Base-by-base conservation (phyloP, 2,888 invertebrate species). In the Steinernema hermaphroditum region DNA sequence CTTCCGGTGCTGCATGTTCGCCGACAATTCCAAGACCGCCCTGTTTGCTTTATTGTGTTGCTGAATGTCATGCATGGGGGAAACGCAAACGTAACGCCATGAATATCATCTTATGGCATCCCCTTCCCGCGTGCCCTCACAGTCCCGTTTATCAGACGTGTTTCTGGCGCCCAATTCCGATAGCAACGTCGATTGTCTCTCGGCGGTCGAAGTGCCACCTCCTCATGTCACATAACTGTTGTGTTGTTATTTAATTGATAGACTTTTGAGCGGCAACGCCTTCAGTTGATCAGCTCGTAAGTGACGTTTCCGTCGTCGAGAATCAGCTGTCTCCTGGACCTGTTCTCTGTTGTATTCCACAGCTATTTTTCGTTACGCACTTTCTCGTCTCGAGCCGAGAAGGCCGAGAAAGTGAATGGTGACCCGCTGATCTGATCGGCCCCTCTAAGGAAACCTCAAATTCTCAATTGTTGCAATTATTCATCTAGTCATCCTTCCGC, bases 191-290 rank as follows among this genome's bases (percentile, higher is more conserved):
- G 22, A 54, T 16, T 22, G 24, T 22, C 54, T 22, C 54, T 54
- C 4, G 16, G 14, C 29, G 16, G 27, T 32, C 29, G 12, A 16
- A 14, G 16, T 62, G 62, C 29, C 43, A 41, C 43, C 43, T 41
- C 43, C 62, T 29, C 27, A 16, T 2, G 32, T 62, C 29, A 24
- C 62, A 32, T 8, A 1, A 62, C 29, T 62, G 29, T 62, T 14
- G 34, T 24, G 62, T 62, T 62, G 62, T 62, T 34, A 34, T 62
- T 62, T 62, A 62, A 62, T 62, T 62, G 62, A 9, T 16, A 62
- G 62, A 24, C 34, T 8, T 62, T 62, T 29, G 32, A 32, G 24
- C 46, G 46, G 46, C 46, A 16, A 27, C 54, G 62, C 62, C 62
- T 32, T 32, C 8, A 46, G 46, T 19, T 16, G 22, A 46, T 37